Evolutionary conservation across 2,113 vertebrate genomes (phyloP).

Genomic region (Poecile atricapillus): DNA sequence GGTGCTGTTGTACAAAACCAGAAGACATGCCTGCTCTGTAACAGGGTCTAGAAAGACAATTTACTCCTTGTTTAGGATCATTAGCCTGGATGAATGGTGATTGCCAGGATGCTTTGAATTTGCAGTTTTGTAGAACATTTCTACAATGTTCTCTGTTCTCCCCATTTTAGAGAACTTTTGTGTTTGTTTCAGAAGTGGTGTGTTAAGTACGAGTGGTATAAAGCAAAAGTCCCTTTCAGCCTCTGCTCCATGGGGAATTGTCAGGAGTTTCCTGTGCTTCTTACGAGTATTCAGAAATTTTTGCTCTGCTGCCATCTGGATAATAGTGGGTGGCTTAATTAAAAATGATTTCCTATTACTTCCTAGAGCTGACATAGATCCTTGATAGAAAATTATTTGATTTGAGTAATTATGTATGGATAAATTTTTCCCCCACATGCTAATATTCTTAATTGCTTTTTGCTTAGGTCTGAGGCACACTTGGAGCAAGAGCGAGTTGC

Average conservation of each 20-base stretch:
- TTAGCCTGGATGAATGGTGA: neutral
- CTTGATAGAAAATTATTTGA: neutral
- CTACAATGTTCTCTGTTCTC: neutral
- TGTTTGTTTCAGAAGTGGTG: neutral
- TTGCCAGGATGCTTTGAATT: neutral
- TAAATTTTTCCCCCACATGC: neutral
- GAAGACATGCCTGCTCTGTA: neutral
- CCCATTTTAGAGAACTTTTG: neutral
- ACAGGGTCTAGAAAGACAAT: neutral
- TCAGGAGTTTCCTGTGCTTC: neutral
- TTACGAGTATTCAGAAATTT: neutral
- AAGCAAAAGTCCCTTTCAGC: neutral
- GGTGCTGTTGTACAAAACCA: neutral
- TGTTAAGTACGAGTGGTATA: neutral
- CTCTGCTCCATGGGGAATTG: neutral
- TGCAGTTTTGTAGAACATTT: neutral
- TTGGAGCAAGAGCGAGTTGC: constrained; percentile 70
- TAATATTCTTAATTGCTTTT: neutral
- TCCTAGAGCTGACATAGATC: neutral
- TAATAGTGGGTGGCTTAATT: neutral
- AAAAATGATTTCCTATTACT: neutral
- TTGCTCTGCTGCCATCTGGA: neutral
- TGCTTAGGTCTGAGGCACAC: constrained; percentile 66
- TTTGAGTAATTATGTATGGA: neutral
- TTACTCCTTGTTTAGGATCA: neutral